Percentiles rank a stretch among this genome's conserved stretches.
Evolutionary conservation across 2,797 vertebrate genomes (phyloP).

Genomic region (Eospalax fontanierii): DNA sequence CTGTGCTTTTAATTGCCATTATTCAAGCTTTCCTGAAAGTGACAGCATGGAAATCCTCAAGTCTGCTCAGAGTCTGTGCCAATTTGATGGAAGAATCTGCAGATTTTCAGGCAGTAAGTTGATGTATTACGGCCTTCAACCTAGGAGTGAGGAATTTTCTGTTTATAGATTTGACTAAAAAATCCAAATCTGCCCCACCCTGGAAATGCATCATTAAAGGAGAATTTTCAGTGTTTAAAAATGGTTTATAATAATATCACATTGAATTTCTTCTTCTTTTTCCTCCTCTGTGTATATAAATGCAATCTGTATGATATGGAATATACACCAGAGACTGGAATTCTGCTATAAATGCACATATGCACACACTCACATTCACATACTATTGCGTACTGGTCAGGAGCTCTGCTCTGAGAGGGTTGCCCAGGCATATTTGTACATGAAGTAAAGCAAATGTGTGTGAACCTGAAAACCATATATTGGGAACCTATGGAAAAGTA

Average conservation of each 20-base stretch:
- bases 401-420: conserved; percentile 18
- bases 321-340: conserved; percentile 55
- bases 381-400: not conserved
- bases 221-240: conserved; percentile 78
- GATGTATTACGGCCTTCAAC: conserved; percentile 72
- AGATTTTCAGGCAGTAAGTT: conserved; percentile 75
- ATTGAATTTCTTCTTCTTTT: conserved; percentile 47
- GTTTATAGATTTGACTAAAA: conserved; percentile 78
- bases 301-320: conserved; percentile 50
- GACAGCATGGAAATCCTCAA: conserved; percentile 75
- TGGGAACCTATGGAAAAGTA: conserved; percentile 51
- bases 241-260: conserved; percentile 68
- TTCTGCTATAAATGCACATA: not conserved
- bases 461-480: conserved; percentile 52
- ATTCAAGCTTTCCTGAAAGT: conserved; percentile 79
- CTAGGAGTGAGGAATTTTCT: conserved; percentile 77
- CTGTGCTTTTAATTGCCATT: conserved; percentile 57
- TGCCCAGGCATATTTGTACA: conserved; percentile 37
- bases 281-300: conserved; percentile 53
- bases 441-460: conserved; percentile 64
- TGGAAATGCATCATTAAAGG: conserved; percentile 70
- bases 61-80: conserved; percentile 64
- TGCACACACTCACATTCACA: not conserved
- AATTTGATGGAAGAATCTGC: conserved; percentile 75
- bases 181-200: conserved; percentile 74